A percentile compares a stretch with the other conserved stretches of the same genome.
phyloP scores from a whole-genome alignment of 2,888 invertebrate species.

The Proisotoma minuta region DNA sequence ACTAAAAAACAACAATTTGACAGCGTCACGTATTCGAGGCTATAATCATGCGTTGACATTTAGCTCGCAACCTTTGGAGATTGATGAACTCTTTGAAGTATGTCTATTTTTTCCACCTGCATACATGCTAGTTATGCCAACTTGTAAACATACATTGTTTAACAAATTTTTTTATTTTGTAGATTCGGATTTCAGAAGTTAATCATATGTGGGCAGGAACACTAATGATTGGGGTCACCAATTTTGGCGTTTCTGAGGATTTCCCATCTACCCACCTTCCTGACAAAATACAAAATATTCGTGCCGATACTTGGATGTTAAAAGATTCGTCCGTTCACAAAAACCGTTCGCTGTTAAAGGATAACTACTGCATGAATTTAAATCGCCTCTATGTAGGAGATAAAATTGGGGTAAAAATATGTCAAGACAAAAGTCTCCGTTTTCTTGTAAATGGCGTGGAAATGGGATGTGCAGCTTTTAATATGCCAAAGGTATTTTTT shows the following conservation, averaged over 20 bases:
- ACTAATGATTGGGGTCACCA: slow-evolving; percentile 71
- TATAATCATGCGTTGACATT: slow-evolving; percentile 63
- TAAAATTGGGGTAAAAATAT: slow-evolving; percentile 66
- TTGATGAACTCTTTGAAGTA: slow-evolving; percentile 71
- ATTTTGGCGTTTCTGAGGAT: slow-evolving; percentile 57
- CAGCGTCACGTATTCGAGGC: slow-evolving; percentile 61
- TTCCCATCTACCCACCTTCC: slow-evolving; percentile 62
- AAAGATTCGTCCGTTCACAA: slow-evolving; percentile 65
- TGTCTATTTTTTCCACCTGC: too few species aligned
- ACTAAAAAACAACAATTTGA: slow-evolving; percentile 63
- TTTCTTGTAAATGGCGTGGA: slow-evolving; percentile 67
- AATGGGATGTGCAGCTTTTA: slow-evolving; percentile 39
- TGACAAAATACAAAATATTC: slow-evolving; percentile 54
- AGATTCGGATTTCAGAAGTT: slow-evolving; percentile 60
- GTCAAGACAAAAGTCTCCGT: slow-evolving; percentile 61
- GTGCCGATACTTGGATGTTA: slow-evolving; percentile 49
- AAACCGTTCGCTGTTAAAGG: slow-evolving; percentile 62
- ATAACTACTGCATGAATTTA: slow-evolving; percentile 67
- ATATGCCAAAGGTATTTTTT: slow-evolving; percentile 66
- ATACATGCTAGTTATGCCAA: too few species aligned
- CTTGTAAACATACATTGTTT: too few species aligned
- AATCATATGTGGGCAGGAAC: slow-evolving; percentile 66
- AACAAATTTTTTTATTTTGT: too few species aligned
- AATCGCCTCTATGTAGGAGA: slow-evolving; percentile 78
- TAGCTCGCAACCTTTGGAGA: slow-evolving; percentile 66